Base-by-base conservation (phyloP, 2,113 vertebrate species). In the Ploceus nigricollis region DNA sequence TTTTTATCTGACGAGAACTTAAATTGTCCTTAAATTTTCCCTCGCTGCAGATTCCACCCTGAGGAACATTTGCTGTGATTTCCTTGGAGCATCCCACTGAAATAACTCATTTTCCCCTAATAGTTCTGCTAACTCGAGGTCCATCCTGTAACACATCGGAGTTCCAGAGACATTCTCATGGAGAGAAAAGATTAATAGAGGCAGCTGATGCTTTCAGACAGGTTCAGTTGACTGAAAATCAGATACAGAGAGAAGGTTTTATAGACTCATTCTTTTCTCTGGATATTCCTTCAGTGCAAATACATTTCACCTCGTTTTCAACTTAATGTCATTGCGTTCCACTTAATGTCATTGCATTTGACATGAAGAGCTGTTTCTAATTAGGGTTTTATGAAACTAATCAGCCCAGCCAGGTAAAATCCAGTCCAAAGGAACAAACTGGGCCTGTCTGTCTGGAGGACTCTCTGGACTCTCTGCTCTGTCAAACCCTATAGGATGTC, bases 401-500 rank as follows among this genome's bases (percentile, higher is more conserved):
- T 95, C 88, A 94, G 90, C 56, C 30, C 87, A 75, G 60, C 79
- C 71, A 83, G 85, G 82, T 90, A 92, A 90, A 94, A 75, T 15
- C 90, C 75, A 6, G 60, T 53, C 28, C 65, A 78, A 42, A 90
- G 82, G 44, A 80, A 68, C 60, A 83, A 82, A 65, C 90, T 56
- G 51, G 44, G 35, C 58, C 92, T 71, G 87, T 89, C 68, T 78
- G 44, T 77, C 88, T 80, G 61, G 23, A 68, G 81, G 79, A 64
- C 56, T 66, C 10, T 0, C 33, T 9, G 51, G 75, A 22, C 90
- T 80, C 1, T 11, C 50, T 13, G 63, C 64, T 77, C 68, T 93
- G 88, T 96, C 82, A 94, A 56, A 71, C n/a, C 60, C 80, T 68
- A 68, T 89, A 93, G 75, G 90, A 88, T 22, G 70, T 96, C 92